phyloP scores from a whole-genome alignment of 2,113 vertebrate species.

The Cyanoliseus patagonus region DNA sequence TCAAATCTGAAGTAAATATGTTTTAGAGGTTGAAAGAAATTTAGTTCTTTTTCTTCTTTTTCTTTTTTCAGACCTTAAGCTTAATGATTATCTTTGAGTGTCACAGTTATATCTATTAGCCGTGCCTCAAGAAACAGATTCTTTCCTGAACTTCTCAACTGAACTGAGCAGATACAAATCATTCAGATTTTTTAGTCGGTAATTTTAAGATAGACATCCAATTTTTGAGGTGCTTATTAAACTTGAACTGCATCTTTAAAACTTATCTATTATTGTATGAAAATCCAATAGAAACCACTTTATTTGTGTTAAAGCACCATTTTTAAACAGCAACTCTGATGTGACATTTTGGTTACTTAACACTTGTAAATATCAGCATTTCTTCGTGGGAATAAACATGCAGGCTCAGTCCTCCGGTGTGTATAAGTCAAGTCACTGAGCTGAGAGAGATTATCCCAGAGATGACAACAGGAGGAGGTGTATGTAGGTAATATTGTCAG shows the following conservation, averaged over 20 bases:
- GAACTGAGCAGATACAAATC: background rate
- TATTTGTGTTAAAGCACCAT: background rate
- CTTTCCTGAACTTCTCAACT: background rate
- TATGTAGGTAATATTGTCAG: background rate
- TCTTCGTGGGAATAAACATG: background rate
- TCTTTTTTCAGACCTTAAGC: background rate
- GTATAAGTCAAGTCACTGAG: background rate
- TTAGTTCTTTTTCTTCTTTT: background rate
- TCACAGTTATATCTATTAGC: background rate
- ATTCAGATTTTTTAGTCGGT: background rate
- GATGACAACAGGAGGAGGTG: accelerated
- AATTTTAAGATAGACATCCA: background rate
- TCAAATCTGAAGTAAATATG: background rate
- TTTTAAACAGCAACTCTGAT: background rate
- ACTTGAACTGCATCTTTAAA: background rate
- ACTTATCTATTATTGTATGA: background rate
- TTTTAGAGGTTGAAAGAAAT: background rate
- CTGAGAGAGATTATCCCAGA: background rate
- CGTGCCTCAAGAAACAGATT: background rate
- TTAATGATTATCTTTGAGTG: background rate
- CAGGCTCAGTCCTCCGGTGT: background rate
- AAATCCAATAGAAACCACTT: background rate
- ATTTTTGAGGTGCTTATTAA: background rate
- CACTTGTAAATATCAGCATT: background rate
- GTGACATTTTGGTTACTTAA: background rate